Evolutionary conservation across 1,140 invertebrate genomes (phyloP).

Genomic region (Lepidotrigona ventralis): DNA sequence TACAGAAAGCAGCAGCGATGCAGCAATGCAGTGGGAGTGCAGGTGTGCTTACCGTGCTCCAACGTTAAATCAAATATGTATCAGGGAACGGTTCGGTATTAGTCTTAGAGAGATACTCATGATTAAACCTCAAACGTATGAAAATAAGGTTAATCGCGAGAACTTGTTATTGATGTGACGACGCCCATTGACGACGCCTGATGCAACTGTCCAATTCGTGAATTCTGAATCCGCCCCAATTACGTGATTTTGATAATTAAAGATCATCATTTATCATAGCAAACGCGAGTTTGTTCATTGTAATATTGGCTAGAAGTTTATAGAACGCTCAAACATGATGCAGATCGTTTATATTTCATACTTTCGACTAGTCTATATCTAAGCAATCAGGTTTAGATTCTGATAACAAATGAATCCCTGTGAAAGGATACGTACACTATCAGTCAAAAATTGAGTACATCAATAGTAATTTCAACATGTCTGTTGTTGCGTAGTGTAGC

Average conservation of each 20-base stretch:
- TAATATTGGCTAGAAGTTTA: too few species aligned
- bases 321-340: too few species aligned
- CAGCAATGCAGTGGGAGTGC: conserved; percentile 38
- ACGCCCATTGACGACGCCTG: neutral
- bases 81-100: conserved; percentile 8
- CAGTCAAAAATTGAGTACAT: too few species aligned
- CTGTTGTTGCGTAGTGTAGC: too few species aligned
- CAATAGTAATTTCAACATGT: too few species aligned
- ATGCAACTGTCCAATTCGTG: neutral
- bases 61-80: conserved; percentile 45
- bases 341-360: too few species aligned
- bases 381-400: too few species aligned
- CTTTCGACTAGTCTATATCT: too few species aligned
- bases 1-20: conserved; percentile 56
- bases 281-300: too few species aligned
- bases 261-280: neutral
- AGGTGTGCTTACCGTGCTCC: conserved; percentile 16
- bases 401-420: too few species aligned
- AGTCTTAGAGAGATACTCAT: neutral
- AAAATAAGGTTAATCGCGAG: conserved; percentile 12
- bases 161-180: neutral
- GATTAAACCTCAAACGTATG: conserved; percentile 19
- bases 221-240: neutral
- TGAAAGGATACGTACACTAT: too few species aligned
- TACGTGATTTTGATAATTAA: neutral